These are phyloP conservation scores for Pangasius sanitwongsei DNA, from an alignment of 2,797 vertebrate species.

Conservation along the genomic window DNA sequence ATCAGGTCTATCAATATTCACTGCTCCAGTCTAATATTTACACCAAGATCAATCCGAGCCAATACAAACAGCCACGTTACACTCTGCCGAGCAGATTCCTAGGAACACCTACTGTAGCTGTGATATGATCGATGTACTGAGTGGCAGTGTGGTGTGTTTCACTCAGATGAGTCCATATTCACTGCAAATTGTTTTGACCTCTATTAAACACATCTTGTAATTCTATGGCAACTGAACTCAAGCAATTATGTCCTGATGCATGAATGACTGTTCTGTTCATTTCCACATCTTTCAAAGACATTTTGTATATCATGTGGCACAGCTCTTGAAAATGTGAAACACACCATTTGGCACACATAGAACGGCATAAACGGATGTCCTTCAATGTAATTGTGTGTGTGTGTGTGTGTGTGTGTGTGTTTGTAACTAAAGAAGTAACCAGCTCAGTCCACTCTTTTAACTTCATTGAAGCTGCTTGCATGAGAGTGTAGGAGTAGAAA, in stretches of 20 bases:
- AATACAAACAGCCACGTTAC: background rate
- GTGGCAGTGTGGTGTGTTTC: background rate
- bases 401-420: background rate
- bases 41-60: background rate
- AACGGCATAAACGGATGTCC: background rate
- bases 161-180: background rate
- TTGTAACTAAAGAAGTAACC: background rate
- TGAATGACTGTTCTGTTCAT: constrained; percentile 12
- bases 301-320: background rate
- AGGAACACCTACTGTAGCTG: background rate
- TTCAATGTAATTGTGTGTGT: background rate
- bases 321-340: background rate
- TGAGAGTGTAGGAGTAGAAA: constrained; percentile 33
- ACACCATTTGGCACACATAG: background rate
- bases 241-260: background rate
- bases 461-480: background rate
- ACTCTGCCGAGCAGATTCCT: background rate
- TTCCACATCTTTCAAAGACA: background rate
- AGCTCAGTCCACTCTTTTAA: background rate
- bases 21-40: constrained; percentile 14
- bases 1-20: background rate
- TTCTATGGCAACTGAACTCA: background rate
- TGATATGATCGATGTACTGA: background rate
- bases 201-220: constrained; percentile 22
- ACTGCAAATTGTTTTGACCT: constrained; percentile 32